Base-by-base conservation (phyloP, 2,797 vertebrate genomes). In the Danionella dracula region DNA sequence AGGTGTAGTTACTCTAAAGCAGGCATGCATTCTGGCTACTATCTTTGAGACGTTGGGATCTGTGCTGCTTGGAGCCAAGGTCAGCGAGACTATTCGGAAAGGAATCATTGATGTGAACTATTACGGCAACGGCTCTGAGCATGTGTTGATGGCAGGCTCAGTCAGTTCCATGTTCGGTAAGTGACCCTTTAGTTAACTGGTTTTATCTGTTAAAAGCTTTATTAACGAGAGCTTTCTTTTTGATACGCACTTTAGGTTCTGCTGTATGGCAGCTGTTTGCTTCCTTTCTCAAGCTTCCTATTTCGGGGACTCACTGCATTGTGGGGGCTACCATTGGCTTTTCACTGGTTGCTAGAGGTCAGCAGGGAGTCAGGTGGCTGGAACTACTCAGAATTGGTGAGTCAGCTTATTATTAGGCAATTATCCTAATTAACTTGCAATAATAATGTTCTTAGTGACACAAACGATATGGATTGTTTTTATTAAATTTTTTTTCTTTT, bases 291-390 rank as follows among this genome's bases (percentile, higher is more conserved):
- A 97, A 93, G 85, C 92, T 99, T 8, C 97, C 97, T 44, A 97
- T 99, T 70, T 99, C 97, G 79, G 97, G 97, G 50, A 99, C 97
- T 34, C 97, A 99, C 82, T 99, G 97, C 79, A 99, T 99, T n/a
- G 97, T 98, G 11, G 97, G 96, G 15, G 97, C 96, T 0, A 99
- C 97, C 41, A 98, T 99, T 2, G 96, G 97, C 45, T 99, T 90
- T 78, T 96, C 95, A 0, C 76, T 99, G 21, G 96, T 99, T 68
- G 94, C 94, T 31, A 79, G 63, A 81, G 96, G 96, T 19, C 90
- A 91, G 38, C 66, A 92, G 63, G 95, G 95, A 19, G 93, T 99
- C 78, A 90, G 44, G 68, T 99, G 97, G 97, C 61, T 90, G 0
- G 86, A 95, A 77, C 89, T 99, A 60, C 83, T 98, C 15, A 90